Evolutionary conservation across 2,888 invertebrate species (phyloP), one percentile per base, ranked within the genome.

Genomic region (Gymnocheta viridis): DNA sequence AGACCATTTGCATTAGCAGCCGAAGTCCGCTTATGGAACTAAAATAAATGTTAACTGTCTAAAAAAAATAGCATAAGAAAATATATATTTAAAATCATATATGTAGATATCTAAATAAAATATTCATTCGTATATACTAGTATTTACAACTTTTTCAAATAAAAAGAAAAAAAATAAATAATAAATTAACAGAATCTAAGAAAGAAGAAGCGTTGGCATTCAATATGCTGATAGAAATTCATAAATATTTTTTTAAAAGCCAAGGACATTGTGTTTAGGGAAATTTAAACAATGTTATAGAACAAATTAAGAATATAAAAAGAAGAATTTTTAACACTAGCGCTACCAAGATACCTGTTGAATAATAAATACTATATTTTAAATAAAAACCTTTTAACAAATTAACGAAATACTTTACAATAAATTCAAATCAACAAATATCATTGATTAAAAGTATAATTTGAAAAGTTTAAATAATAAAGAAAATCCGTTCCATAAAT

Each of bases 261-360:
- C 19, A 62, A 72, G 27, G 77, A 70, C 64, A 70, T 82, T 70
- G 69, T 77, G 64, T 69, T 74, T 76, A 82, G 82, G 77, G 82
- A 82, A 73, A 82, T 27, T 41, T 51, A 47, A 77, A 77, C 64
- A 54, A 41, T 64, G 54, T 32, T 66, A 66, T 54, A 78, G 60
- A 19, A 35, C 2, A 69, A 54, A 60, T 49, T 44, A 51, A 38
- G 54, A 47, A 44, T 27, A 51, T 32, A 41, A 32, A 49, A 32
- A 38, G 19, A 58, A 29, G 0, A 56, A 47, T 51, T 64, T 74
- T 58, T 51, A 66, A 80, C 19, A 74, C 27, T 76, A 56, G 74
- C 83, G 77, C 84, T 84, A 84, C 84, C 22, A 64, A 74, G 84
- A 81, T 67, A 84, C 84, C 84, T 84, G 81, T 76, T 78, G 67